A percentile compares a stretch with the other conserved stretches of the same genome.
Evolutionary conservation across 2,113 vertebrate species (phyloP).

Genomic region (Taurulus bubalis): DNA sequence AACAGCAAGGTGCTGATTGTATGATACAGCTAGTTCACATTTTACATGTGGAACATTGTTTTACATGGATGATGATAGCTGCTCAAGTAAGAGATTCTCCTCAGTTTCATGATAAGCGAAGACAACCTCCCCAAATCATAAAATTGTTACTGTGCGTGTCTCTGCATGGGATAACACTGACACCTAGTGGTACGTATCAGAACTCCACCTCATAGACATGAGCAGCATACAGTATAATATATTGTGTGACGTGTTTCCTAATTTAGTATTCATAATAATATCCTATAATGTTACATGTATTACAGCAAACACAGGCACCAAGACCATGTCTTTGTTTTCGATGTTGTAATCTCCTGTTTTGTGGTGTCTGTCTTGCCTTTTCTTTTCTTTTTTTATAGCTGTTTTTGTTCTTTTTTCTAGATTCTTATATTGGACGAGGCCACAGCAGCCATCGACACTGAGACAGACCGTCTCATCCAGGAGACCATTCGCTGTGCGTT

Average conservation of each 20-base stretch:
- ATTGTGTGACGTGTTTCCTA: not conserved
- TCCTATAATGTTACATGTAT: not conserved
- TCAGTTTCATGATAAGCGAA: slow-evolving; percentile 19
- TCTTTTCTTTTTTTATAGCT: not conserved
- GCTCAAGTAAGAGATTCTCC: not conserved
- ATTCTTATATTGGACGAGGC: slow-evolving; percentile 96
- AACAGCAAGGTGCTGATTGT: slow-evolving; percentile 84
- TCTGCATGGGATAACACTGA: slow-evolving; percentile 69
- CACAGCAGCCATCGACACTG: slow-evolving; percentile 95
- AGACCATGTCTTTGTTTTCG: not conserved
- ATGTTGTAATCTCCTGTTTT: not conserved
- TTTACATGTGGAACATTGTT: slow-evolving; percentile 14
- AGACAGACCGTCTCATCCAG: slow-evolving; percentile 94
- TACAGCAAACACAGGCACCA: not conserved
- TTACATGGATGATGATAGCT: slow-evolving; percentile 30
- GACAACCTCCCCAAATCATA: not conserved
- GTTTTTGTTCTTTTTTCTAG: slow-evolving; percentile 73
- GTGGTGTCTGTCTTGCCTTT: not conserved
- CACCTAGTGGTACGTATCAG: slow-evolving; percentile 66
- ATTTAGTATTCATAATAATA: not conserved
- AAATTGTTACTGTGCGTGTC: not conserved
- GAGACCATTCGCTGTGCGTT: slow-evolving; percentile 93
- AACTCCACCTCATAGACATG: not conserved
- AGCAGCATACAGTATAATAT: not conserved
- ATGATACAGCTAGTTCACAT: slow-evolving; percentile 28